These are phyloP conservation scores for Acrocephalus kingi DNA, from an alignment of 2,113 vertebrate species.

Conservation along the genomic window DNA sequence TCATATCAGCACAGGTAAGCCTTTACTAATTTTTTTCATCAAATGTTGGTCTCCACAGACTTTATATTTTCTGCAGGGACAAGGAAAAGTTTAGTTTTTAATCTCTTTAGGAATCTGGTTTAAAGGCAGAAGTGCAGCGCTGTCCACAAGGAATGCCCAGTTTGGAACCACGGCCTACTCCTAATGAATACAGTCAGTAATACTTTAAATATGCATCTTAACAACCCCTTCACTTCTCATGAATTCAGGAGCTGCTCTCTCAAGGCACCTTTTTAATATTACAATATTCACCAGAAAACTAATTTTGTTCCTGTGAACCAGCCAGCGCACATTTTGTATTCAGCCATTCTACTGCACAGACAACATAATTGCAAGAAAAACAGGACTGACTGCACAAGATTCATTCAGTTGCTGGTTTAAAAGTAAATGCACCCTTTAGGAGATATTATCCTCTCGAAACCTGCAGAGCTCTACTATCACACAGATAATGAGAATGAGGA, in stretches of 20 bases:
- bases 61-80: not conserved
- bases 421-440: not conserved
- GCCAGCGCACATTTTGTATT: not conserved
- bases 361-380: not conserved
- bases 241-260: not conserved
- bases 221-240: not conserved
- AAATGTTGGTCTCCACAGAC: not conserved
- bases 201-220: not conserved
- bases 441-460: not conserved
- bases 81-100: not conserved
- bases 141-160: not conserved
- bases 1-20: not conserved
- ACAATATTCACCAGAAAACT: not conserved
- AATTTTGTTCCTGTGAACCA: not conserved
- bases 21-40: not conserved
- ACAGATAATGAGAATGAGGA: not conserved
- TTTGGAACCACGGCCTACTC: not conserved
- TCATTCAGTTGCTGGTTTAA: not conserved
- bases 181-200: not conserved
- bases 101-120: not conserved
- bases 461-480: not conserved
- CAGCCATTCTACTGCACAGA: not conserved
- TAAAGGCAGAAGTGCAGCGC: not conserved
- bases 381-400: not conserved
- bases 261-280: not conserved